Conservation (phyloP, 2,113 vertebrate genomes). For the Chiloscyllium plagiosum region DNA sequence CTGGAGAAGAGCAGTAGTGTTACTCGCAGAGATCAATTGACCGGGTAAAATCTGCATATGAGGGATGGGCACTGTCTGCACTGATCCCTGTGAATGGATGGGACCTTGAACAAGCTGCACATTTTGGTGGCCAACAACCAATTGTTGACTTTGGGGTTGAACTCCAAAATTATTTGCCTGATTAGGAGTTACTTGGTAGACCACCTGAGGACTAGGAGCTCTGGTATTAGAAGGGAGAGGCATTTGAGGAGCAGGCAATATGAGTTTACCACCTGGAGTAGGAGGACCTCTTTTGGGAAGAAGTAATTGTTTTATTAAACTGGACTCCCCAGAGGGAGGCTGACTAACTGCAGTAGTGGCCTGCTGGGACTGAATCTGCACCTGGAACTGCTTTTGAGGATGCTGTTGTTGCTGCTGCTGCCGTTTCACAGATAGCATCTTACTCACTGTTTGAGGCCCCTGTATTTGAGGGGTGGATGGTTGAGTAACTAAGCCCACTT, state of each 20-base stretch:
- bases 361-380: conserved; percentile 66
- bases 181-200: conserved; percentile 88
- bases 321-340: conserved; percentile 86
- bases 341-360: conserved; percentile 61
- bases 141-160: conserved; percentile 74
- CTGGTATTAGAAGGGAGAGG: conserved; percentile 81
- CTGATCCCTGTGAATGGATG: conserved; percentile 69
- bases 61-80: conserved; percentile 88
- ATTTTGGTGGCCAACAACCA: conserved; percentile 76
- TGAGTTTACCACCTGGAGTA: conserved; percentile 93
- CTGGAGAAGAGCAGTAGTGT: conserved; percentile 85
- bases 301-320: conserved; percentile 96
- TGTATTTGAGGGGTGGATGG: conserved; percentile 68
- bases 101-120: conserved; percentile 87
- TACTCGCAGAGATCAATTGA: conserved; percentile 82
- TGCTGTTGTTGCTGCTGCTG: conserved; percentile 71
- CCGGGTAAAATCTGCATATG: conserved; percentile 81
- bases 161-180: conserved; percentile 69
- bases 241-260: conserved; percentile 93
- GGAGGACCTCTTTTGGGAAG: conserved; percentile 96
- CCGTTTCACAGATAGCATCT: conserved; percentile 86
- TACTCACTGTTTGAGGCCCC: conserved; percentile 79
- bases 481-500: conserved; percentile 63
- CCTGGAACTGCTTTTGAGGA: conserved; percentile 67
- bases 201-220: conserved; percentile 82